These are phyloP conservation scores for Diplodus puntazzo DNA, from an alignment of 2,797 vertebrate species.

Conservation along the genomic window DNA sequence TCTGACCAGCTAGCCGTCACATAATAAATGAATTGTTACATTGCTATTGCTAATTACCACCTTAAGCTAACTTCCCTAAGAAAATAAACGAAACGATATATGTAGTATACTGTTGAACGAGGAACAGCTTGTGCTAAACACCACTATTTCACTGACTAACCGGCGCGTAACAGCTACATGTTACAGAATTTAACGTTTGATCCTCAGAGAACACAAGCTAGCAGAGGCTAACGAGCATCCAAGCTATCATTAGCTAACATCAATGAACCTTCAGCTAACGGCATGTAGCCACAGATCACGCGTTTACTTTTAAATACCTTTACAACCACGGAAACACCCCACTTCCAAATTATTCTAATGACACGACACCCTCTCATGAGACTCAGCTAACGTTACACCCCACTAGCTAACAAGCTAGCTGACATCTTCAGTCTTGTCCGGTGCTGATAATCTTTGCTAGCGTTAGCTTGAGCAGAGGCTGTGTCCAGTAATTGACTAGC, in stretches of 20 bases:
- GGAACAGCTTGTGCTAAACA: neutral
- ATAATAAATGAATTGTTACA: conserved; percentile 34
- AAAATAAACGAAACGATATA: neutral
- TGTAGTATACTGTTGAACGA: neutral
- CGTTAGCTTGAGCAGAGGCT: conserved; percentile 51
- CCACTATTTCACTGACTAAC: neutral
- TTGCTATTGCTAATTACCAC: conserved; percentile 52
- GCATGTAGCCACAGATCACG: neutral
- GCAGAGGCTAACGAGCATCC: conserved; percentile 46
- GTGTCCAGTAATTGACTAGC: conserved; percentile 22
- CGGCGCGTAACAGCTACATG: neutral
- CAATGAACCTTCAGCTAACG: conserved; percentile 1
- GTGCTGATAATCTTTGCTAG: conserved; percentile 71
- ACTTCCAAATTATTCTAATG: neutral
- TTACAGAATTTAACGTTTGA: conserved; percentile 23
- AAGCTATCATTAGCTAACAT: conserved; percentile 60
- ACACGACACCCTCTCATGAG: conserved; percentile 25
- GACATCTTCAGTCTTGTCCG: conserved; percentile 26
- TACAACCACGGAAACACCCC: neutral
- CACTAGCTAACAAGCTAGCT: conserved; percentile 43
- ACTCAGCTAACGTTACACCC: conserved; percentile 29
- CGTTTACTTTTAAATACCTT: neutral
- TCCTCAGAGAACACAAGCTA: conserved; percentile 25
- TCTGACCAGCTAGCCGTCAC: conserved; percentile 52
- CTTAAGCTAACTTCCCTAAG: neutral